Evolutionary conservation across 1,140 invertebrate genomes (phyloP), one percentile per base, ranked within the genome.

Genomic region (Portunus trituberculatus): DNA sequence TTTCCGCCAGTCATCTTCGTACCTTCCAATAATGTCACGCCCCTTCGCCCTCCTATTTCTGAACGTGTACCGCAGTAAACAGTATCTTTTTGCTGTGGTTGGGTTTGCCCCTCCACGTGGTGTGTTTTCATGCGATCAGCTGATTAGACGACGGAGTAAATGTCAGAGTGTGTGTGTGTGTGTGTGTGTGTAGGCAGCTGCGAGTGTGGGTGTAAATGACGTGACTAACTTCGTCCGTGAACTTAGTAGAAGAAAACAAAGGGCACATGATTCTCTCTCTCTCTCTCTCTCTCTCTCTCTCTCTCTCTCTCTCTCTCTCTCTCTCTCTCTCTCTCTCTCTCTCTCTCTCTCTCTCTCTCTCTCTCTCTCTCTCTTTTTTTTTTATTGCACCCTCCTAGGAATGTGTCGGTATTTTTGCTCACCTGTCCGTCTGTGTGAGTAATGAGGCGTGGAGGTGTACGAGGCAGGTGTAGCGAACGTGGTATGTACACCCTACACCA

Each of bases 291-390:
- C 86, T 88, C 86, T 88, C 86, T 88, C 86, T 88, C 86, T 88
- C 86, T 88, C 86, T 88, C 86, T 88, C 86, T 88, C 86, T 88
- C 86, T 88, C 86, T 88, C 86, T 88, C 86, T 88, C 86, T 88
- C 86, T 88, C 86, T 88, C 86, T 88, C 86, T 88, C 86, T 88
- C 86, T 88, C 86, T 88, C 86, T 88, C 86, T 31, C 31, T 20
- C 14, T 39, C 86, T 25, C 86, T 31, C 20, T 88, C 32, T 39
- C 20, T 45, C n/a, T 16, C 86, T 31, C 32, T 86, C 32, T 59
- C 52, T 59, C 52, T 59, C 52, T 59, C 52, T 59, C 52, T 10
- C 8, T 59, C 52, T 10, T 59, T 10, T 4, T 59, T 59, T 59
- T 59, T 59, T 14, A 6, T 6, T 39, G 39, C 39, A 39, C 6